phyloP scores from a whole-genome alignment of 2,113 vertebrate species.

The Psittacara wagleri region DNA sequence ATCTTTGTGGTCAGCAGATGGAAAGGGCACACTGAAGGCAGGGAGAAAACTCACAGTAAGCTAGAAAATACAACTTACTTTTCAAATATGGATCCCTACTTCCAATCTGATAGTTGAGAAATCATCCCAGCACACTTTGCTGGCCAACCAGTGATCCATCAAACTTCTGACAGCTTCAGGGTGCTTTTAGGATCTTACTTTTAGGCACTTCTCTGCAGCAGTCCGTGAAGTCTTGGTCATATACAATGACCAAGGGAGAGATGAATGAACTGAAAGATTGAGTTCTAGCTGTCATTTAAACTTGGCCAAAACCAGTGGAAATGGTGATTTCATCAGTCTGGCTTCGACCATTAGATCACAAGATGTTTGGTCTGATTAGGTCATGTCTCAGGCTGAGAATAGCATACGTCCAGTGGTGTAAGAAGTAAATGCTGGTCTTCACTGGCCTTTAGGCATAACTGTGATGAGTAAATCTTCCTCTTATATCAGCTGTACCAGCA shows the following conservation, averaged over 20 bases:
- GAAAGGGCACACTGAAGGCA: background rate
- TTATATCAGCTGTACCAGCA: background rate
- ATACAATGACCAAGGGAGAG: background rate
- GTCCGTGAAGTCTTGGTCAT: background rate
- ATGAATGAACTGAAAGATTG: background rate
- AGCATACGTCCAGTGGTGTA: background rate
- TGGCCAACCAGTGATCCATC: background rate
- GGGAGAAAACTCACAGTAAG: background rate
- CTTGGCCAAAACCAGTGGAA: background rate
- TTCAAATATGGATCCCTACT: background rate
- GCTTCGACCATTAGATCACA: conserved; percentile 30
- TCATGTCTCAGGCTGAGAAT: conserved; percentile 43
- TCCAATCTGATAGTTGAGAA: background rate
- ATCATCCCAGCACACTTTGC: background rate
- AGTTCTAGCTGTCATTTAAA: background rate
- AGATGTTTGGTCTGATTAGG: background rate
- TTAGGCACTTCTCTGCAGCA: background rate
- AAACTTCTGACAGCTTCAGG: background rate
- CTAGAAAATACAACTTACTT: background rate
- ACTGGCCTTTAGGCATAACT: background rate
- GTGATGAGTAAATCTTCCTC: background rate
- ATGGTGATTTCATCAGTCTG: conserved; percentile 24
- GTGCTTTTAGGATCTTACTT: background rate
- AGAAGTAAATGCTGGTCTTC: background rate
- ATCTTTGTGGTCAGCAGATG: background rate